Evolutionary conservation across 1,140 invertebrate species (phyloP).

Genomic region (Nixonia krombeini): DNA sequence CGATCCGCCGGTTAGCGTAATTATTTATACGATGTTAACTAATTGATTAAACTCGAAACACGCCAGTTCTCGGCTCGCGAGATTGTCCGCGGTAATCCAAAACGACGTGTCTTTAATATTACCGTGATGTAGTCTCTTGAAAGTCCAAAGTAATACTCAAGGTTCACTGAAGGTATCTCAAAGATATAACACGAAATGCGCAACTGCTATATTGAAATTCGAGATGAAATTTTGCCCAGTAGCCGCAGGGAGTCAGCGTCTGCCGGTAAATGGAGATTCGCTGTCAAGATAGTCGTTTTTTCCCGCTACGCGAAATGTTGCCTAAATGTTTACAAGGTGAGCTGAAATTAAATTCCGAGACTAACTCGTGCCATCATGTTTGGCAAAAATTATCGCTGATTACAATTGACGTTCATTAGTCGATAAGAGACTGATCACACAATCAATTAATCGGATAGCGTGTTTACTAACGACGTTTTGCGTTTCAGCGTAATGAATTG

Average conservation of each 20-base stretch:
- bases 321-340: not conserved
- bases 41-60: not conserved
- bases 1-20: no score
- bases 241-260: slow-evolving; percentile 12
- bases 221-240: slow-evolving; percentile 41
- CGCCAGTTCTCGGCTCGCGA: not conserved
- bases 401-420: no score
- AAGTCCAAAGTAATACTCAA: slow-evolving; percentile 49
- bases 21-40: not conserved
- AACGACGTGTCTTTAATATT: slow-evolving; percentile 42
- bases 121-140: slow-evolving; percentile 31
- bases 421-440: no score
- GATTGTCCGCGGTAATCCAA: not conserved
- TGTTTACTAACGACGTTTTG: no score
- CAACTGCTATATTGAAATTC: slow-evolving; percentile 53
- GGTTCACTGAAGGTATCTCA: slow-evolving; percentile 36
- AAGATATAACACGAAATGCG: slow-evolving; percentile 45
- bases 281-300: slow-evolving; percentile 3
- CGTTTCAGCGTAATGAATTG: no score
- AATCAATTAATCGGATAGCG: no score
- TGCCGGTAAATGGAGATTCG: slow-evolving; percentile 6
- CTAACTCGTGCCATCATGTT: no score
- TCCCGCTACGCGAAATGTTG: not conserved
- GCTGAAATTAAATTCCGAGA: no score
- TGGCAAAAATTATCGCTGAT: no score